Conservation (phyloP, 2,113 vertebrate species). For the Neofelis nebulosa region DNA sequence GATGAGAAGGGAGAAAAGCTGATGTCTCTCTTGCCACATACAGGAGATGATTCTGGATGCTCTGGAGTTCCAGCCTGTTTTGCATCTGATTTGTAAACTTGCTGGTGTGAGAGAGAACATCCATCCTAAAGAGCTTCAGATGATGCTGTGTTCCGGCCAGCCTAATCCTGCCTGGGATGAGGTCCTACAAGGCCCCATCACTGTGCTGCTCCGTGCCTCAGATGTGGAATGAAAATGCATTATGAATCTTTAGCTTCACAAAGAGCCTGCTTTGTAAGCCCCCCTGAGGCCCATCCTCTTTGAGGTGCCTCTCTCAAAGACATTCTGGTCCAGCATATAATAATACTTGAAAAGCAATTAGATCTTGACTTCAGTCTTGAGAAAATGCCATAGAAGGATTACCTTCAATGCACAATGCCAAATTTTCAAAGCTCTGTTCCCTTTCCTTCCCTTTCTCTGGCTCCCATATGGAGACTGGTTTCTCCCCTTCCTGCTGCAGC, state of each 20-base stretch:
- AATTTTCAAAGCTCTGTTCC: not conserved
- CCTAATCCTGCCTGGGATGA: not conserved
- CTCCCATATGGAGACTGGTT: not conserved
- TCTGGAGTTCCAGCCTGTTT: not conserved
- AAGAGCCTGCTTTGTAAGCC: not conserved
- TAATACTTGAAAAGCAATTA: not conserved
- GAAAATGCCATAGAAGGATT: not conserved
- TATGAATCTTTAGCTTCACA: not conserved
- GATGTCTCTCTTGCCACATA: not conserved
- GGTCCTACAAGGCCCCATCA: not conserved
- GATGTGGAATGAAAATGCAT: not conserved
- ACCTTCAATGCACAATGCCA: not conserved
- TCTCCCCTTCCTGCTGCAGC: fast-evolving
- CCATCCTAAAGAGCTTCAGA: too few relatives aligned
- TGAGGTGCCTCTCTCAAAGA: not conserved
- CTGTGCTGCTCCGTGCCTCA: not conserved
- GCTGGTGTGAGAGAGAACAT: not conserved
- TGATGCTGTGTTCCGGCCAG: not conserved
- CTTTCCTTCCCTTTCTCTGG: not conserved
- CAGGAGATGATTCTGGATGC: not conserved
- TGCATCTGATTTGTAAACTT: not conserved
- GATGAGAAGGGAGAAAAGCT: not conserved
- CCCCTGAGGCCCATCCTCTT: not conserved
- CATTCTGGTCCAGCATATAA: not conserved
- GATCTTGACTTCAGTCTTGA: not conserved